These are phyloP conservation scores for Parnassius smintheus DNA, from an alignment of 2,888 invertebrate species.

Conservation along the genomic window DNA sequence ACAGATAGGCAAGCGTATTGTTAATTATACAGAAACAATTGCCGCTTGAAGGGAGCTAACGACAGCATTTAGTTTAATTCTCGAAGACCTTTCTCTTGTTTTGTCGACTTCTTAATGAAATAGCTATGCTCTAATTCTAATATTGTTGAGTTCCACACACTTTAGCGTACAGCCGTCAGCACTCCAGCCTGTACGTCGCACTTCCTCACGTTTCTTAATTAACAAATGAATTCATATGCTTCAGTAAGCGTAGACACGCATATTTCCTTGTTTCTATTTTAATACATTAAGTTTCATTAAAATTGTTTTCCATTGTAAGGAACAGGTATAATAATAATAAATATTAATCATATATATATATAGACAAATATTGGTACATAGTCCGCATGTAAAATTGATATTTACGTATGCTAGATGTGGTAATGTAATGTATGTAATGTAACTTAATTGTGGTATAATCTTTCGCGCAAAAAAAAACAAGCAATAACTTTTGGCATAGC, in stretches of 20 bases:
- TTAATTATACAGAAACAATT: slow-evolving; percentile 19
- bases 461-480: too few species aligned
- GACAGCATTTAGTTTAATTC: slow-evolving; percentile 13
- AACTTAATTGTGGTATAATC: too few species aligned
- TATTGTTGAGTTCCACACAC: slow-evolving; percentile 3
- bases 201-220: slow-evolving; percentile 19
- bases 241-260: slow-evolving; percentile 8
- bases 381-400: too few species aligned
- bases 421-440: too few species aligned
- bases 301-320: neutral
- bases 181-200: slow-evolving; percentile 4
- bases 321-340: too few species aligned
- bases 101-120: slow-evolving; percentile 17
- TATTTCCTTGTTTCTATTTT: slow-evolving; percentile 2
- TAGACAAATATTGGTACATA: too few species aligned
- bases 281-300: slow-evolving; percentile 1
- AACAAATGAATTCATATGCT: slow-evolving; percentile 21
- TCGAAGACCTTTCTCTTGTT: slow-evolving; percentile 14
- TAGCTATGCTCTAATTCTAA: slow-evolving; percentile 14
- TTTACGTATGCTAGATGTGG: too few species aligned
- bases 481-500: too few species aligned
- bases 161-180: slow-evolving; percentile 13
- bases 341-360: too few species aligned
- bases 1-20: neutral
- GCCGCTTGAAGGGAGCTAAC: neutral